Conservation (phyloP, 2,888 invertebrate genomes). For the Brachylomia viminalis region DNA sequence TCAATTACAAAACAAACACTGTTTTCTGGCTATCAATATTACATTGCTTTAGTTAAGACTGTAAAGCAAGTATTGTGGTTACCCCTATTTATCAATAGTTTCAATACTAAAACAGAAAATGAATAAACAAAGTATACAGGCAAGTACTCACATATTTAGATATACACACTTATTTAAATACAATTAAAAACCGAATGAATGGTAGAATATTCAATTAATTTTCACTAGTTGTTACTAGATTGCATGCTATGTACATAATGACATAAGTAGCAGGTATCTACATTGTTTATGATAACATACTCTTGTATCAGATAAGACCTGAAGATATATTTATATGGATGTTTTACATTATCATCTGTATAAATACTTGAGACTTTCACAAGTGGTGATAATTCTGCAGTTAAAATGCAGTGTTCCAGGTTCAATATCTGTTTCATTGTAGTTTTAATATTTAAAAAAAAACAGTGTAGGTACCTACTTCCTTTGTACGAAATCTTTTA, state of each 20-base stretch:
- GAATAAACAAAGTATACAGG: not conserved
- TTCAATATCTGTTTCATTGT: conserved; percentile 11
- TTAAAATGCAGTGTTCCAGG: conserved; percentile 13
- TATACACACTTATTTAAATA: too few relatives aligned
- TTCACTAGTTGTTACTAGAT: not conserved
- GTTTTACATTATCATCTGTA: conserved; percentile 5
- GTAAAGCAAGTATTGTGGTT: too few relatives aligned
- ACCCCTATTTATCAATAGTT: not conserved
- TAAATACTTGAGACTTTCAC: not conserved
- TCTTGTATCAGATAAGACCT: conserved; percentile 33
- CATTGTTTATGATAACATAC: not conserved
- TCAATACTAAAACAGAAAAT: too few relatives aligned
- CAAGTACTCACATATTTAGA: conserved; percentile 1
- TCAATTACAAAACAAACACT: too few relatives aligned
- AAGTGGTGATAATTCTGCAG: conserved; percentile 9
- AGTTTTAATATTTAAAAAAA: not conserved
- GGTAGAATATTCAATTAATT: not conserved
- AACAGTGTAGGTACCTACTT: not conserved
- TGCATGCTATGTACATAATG: not conserved
- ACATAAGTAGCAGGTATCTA: not conserved
- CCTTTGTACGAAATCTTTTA: not conserved
- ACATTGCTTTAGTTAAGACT: too few relatives aligned
- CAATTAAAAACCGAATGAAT: not conserved
- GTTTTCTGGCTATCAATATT: too few relatives aligned
- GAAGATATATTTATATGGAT: conserved; percentile 5